Base-by-base conservation (phyloP, 2,888 invertebrate genomes). In the Thysanoteuthis rhombus region DNA sequence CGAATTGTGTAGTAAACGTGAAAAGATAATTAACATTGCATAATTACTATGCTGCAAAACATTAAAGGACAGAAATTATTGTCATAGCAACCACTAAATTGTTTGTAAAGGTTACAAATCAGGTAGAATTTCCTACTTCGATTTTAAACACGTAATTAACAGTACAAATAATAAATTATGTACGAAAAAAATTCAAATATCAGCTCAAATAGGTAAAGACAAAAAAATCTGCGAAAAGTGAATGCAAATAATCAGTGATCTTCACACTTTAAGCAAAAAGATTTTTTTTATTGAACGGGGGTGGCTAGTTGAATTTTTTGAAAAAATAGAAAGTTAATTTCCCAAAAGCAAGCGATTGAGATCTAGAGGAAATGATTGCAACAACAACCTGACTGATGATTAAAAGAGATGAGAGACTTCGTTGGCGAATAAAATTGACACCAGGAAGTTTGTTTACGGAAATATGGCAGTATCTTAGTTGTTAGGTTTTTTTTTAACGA, bases 401-500 rank as follows among this genome's bases (percentile, higher is more conserved):
- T 75, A 75, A 75, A 58, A 58, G 32, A 75, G n/a, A 75, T n/a
- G 12, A 36, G 12, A 36, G 36, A 75, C 8, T 75, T 75, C 28
- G 32, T 28, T 75, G 12, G 12, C 16, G 75, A 75, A n/a, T n/a
- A 36, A 75, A 75, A 75, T 36, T 10, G 75, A n/a, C 75, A 36
- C n/a, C n/a, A n/a, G n/a, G n/a, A 75, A 75, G 75, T 75, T 75
- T 75, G 75, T 75, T 75, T 75, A 75, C 75, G 75, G 75, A 75
- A 75, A 75, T 75, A 75, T n/a, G 75, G 12, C 36, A 75, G n/a
- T 16, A 6, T 75, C 75, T 75, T n/a, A 75, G 19, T 75, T 75
- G 16, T n/a, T 75, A 36, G 16, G 16, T 75, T 25, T 58, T n/a
- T 36, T 75, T n/a, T n/a, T 75, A 16, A n/a, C 10, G n/a, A 75